Evolutionary conservation across 2,797 vertebrate genomes (phyloP).

Genomic region (Sandelia bainsii): DNA sequence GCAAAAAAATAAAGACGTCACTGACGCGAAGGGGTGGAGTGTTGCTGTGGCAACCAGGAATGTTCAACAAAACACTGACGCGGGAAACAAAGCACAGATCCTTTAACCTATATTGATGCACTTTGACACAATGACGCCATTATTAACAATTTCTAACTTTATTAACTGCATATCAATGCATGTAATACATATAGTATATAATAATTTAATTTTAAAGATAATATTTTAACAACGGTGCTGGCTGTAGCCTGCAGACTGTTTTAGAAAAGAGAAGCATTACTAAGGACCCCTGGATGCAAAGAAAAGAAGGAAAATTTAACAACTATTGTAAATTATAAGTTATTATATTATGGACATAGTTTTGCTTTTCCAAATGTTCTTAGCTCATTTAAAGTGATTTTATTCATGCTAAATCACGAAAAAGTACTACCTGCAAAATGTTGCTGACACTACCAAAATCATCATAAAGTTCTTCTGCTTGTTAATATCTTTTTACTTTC

Average conservation of each 20-base stretch:
- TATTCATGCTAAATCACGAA: neutral
- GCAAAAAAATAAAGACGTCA: constrained; percentile 70
- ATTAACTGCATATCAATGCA: neutral
- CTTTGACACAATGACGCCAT: constrained; percentile 45
- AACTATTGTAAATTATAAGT: neutral
- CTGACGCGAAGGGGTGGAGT: constrained; percentile 75
- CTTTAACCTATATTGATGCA: constrained; percentile 31
- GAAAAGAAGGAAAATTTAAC: neutral
- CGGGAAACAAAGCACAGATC: constrained; percentile 50
- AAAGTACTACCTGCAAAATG: neutral
- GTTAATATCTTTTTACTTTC: neutral
- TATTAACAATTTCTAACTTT: neutral
- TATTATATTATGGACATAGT: no score
- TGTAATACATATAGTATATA: neutral
- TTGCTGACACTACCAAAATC: neutral
- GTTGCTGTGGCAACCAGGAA: constrained; percentile 80
- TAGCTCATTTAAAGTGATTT: neutral
- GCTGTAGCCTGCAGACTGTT: neutral
- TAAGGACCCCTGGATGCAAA: neutral
- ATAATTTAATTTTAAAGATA: no score
- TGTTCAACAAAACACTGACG: constrained; percentile 80
- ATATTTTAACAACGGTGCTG: neutral
- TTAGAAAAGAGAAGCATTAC: neutral
- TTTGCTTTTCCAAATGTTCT: neutral
- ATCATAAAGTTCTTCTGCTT: neutral